phyloP scores from a whole-genome alignment of 2,113 vertebrate species.

The Paramisgurnus dabryanus region DNA sequence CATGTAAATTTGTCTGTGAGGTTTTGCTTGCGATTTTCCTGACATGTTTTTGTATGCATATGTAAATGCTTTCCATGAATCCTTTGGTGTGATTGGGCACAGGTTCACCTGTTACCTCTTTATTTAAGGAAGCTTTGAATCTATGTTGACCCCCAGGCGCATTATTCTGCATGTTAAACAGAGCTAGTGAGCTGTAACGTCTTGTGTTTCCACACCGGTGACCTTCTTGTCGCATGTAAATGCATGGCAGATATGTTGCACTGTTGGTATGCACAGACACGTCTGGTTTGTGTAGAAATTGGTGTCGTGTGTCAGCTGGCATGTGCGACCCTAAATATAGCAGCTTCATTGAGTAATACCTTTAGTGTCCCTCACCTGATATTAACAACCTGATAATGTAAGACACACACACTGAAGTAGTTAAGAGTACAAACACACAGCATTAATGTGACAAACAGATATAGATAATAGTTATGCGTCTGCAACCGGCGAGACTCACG shows the following conservation, averaged over 20 bases:
- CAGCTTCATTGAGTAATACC: conserved; percentile 64
- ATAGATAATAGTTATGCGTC: no score
- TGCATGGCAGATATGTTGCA: neutral
- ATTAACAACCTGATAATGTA: conserved; percentile 64
- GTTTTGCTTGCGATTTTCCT: neutral
- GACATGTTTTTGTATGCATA: conserved; percentile 11
- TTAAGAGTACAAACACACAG: no score
- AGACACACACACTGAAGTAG: neutral
- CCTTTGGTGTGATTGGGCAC: neutral
- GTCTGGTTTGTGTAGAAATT: conserved; percentile 53
- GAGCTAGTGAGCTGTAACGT: neutral
- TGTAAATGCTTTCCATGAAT: neutral
- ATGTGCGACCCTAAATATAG: conserved; percentile 72
- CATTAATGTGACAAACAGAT: no score
- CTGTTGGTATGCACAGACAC: neutral
- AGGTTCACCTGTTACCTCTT: neutral
- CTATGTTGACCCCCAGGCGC: no score
- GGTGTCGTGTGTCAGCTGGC: conserved; percentile 61
- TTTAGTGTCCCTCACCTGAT: no score
- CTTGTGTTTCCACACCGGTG: neutral
- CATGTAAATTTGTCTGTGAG: neutral
- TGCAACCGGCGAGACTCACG: no score
- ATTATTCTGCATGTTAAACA: neutral
- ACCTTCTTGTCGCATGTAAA: conserved; percentile 14
- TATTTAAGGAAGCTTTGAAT: no score